These are phyloP conservation scores for Scaptomyza tumidula DNA, from an alignment of 2,888 invertebrate species.

Conservation along the genomic window DNA sequence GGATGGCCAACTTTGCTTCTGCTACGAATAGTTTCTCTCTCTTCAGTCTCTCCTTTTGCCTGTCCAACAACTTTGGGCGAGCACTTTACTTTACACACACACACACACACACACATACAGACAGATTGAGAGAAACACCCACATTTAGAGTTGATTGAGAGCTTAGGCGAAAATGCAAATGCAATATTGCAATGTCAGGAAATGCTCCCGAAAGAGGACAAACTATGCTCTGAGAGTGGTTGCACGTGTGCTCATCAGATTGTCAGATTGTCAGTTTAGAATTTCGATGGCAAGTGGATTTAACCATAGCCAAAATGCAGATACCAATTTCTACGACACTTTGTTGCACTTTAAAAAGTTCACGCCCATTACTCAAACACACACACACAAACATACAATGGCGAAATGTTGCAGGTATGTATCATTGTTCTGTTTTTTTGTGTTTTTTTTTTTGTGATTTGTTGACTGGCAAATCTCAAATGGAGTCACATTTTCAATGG, in stretches of 20 bases:
- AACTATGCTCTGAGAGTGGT: constrained; percentile 23
- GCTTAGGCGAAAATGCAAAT: constrained; percentile 50
- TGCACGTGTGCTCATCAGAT: constrained; percentile 46
- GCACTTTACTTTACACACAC: constrained; percentile 31
- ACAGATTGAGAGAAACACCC: too few relatives aligned
- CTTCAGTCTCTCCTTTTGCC: neutral
- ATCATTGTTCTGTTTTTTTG: constrained; percentile 22
- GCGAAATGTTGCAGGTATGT: constrained; percentile 51
- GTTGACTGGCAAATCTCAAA: constrained; percentile 67
- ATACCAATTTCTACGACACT: constrained; percentile 23
- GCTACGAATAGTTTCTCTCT: constrained; percentile 11
- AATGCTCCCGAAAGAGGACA: constrained; percentile 12
- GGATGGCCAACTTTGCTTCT: constrained; percentile 47
- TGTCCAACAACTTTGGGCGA: constrained; percentile 17
- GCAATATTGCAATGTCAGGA: constrained; percentile 34
- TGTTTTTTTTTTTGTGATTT: constrained; percentile 31
- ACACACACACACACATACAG: constrained; percentile 4
- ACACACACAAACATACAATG: constrained; percentile 25
- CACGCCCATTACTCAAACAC: constrained; percentile 38
- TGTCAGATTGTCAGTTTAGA: constrained; percentile 42
- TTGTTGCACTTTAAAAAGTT: constrained; percentile 52
- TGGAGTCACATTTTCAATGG: constrained; percentile 79
- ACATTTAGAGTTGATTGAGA: constrained; percentile 36
- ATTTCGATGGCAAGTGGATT: constrained; percentile 32
- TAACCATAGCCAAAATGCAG: constrained; percentile 28